Conservation (phyloP, 1,140 invertebrate species). For the Steinernema khuongi region DNA sequence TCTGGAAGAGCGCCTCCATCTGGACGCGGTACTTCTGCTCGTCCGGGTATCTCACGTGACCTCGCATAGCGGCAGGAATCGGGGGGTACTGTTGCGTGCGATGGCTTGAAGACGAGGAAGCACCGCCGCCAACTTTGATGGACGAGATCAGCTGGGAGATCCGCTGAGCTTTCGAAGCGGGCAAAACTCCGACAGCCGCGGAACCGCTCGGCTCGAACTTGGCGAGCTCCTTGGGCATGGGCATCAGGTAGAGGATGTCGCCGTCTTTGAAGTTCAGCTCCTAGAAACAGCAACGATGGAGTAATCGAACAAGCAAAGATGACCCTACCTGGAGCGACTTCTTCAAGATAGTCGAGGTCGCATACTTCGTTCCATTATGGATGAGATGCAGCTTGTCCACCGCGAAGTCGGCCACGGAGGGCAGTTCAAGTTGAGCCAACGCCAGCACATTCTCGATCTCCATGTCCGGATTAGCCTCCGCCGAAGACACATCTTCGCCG, state of each 20-base stretch:
- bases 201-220: neutral
- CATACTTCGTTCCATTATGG: neutral
- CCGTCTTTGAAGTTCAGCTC: neutral
- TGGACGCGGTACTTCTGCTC: neutral
- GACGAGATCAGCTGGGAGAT: neutral
- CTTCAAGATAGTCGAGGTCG: neutral
- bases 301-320: neutral
- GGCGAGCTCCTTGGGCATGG: neutral
- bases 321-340: neutral
- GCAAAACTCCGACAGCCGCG: neutral
- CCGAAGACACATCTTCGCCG: neutral
- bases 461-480: neutral
- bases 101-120: neutral
- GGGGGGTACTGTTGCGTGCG: neutral
- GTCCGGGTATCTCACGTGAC: too few relatives aligned
- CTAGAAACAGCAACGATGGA: neutral
- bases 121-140: neutral
- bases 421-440: neutral
- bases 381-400: neutral
- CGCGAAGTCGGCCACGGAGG: neutral
- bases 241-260: neutral
- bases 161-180: neutral
- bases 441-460: neutral
- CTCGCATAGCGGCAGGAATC: too few relatives aligned
- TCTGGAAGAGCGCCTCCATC: neutral